Percentiles rank a stretch among this genome's conserved stretches.
These are phyloP conservation scores for Aldabrachelys gigantea DNA, from an alignment of 2,113 vertebrate genomes.

Conservation along the genomic window DNA sequence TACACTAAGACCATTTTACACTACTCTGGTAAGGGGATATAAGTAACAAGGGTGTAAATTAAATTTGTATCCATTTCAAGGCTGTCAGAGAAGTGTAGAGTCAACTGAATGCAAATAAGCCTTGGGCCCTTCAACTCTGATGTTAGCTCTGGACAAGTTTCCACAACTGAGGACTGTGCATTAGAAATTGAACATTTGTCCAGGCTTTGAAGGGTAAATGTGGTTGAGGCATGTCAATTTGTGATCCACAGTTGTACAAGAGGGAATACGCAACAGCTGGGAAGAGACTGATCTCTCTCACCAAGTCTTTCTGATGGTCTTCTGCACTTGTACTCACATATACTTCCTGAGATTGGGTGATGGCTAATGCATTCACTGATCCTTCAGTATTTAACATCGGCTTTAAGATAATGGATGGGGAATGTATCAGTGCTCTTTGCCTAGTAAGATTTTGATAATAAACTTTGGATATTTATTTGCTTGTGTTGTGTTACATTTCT, in stretches of 20 bases:
- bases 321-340: slow-evolving; percentile 50
- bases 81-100: not conserved
- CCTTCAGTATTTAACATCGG: not conserved
- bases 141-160: not conserved
- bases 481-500: not conserved
- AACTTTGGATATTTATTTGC: slow-evolving; percentile 11
- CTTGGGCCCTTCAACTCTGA: not conserved
- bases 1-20: not conserved
- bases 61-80: not conserved
- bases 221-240: slow-evolving; percentile 69
- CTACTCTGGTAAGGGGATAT: not conserved
- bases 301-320: slow-evolving; percentile 45
- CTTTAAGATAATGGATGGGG: not conserved
- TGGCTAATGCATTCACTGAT: not conserved
- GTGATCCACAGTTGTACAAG: slow-evolving; percentile 75
- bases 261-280: slow-evolving; percentile 72
- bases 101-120: not conserved
- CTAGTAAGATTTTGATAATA: slow-evolving; percentile 20
- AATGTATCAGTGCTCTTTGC: not conserved
- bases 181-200: not conserved
- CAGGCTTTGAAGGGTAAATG: not conserved
- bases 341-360: slow-evolving; percentile 34
- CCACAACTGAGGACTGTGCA: not conserved
- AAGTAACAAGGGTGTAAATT: not conserved
- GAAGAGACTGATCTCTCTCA: slow-evolving; percentile 55